phyloP scores from a whole-genome alignment of 1,140 invertebrate genomes.

The Tetramorium simillimum region DNA sequence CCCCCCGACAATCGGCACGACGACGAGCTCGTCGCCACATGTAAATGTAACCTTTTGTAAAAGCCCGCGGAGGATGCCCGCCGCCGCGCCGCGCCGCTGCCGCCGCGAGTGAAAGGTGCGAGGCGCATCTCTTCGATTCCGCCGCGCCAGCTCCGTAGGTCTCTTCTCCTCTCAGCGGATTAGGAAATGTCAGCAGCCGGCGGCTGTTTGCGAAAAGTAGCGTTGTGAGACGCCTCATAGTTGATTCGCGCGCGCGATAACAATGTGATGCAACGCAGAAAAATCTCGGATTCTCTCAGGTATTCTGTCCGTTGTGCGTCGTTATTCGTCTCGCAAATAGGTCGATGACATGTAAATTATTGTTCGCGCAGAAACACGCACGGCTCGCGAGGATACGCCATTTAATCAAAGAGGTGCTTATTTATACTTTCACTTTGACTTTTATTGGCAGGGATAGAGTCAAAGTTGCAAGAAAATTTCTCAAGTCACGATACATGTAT shows the following conservation, averaged over 20 bases:
- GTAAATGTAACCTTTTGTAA: slow-evolving; percentile 73
- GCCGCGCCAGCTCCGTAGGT: slow-evolving; percentile 1
- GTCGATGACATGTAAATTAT: slow-evolving; percentile 40
- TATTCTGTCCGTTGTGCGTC: neutral
- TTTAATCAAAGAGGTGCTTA: slow-evolving; percentile 16
- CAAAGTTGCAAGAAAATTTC: neutral
- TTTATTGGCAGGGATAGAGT: neutral
- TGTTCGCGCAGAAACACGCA: slow-evolving; percentile 9
- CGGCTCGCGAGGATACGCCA: neutral
- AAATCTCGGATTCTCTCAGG: slow-evolving; percentile 1
- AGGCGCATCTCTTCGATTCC: slow-evolving; percentile 56
- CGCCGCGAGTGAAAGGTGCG: slow-evolving; percentile 68
- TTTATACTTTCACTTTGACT: neutral
- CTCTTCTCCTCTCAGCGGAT: slow-evolving; percentile 17
- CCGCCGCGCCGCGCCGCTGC: slow-evolving; percentile 15
- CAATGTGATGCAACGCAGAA: slow-evolving; percentile 5
- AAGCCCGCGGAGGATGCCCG: slow-evolving; percentile 60
- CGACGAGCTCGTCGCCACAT: slow-evolving; percentile 70
- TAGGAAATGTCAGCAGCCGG: slow-evolving; percentile 71
- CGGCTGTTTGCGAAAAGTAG: slow-evolving; percentile 28
- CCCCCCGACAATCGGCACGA: slow-evolving; percentile 66
- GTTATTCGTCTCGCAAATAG: slow-evolving; percentile 23
- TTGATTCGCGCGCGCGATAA: slow-evolving; percentile 31
- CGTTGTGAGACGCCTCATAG: slow-evolving; percentile 4
- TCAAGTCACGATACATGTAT: neutral